Percentiles rank a stretch among this genome's conserved stretches.
Evolutionary conservation across 1,140 invertebrate species (phyloP).

Genomic region (Heliothis subflexa): DNA sequence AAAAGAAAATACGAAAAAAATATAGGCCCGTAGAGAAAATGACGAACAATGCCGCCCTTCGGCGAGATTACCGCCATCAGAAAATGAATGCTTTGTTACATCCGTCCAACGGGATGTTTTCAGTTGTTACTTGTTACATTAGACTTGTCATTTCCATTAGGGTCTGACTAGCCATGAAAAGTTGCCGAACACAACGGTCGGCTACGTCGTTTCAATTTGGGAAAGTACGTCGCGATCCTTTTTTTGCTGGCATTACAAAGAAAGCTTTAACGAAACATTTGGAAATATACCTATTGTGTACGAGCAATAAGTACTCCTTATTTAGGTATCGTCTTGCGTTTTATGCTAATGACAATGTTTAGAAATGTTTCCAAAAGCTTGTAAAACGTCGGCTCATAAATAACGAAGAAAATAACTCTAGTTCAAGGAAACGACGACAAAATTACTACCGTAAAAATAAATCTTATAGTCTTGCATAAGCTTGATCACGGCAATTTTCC

Average conservation of each 20-base stretch:
- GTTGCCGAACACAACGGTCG: constrained; percentile 67
- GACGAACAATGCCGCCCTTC: constrained; percentile 83
- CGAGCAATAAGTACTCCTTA: neutral
- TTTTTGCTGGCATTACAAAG: constrained; percentile 52
- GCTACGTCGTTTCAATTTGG: constrained; percentile 74
- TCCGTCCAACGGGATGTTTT: constrained; percentile 78
- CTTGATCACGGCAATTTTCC: no score
- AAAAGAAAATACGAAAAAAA: constrained; percentile 81
- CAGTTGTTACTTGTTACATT: constrained; percentile 84
- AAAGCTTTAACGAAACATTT: constrained; percentile 45
- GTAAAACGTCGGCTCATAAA: constrained; percentile 18
- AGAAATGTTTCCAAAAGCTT: constrained; percentile 11
- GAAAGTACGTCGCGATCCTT: constrained; percentile 64
- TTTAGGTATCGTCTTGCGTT: constrained; percentile 12
- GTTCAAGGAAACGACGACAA: constrained; percentile 3
- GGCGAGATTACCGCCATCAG: constrained; percentile 84
- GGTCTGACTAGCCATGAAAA: constrained; percentile 68
- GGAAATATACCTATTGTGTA: constrained; percentile 11
- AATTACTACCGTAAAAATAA: neutral
- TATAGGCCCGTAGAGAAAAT: constrained; percentile 76
- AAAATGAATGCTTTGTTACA: constrained; percentile 85
- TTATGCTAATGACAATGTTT: constrained; percentile 31
- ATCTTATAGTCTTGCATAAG: neutral
- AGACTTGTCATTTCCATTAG: constrained; percentile 83
- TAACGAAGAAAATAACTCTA: neutral